Evolutionary conservation across 2,113 vertebrate species (phyloP), one percentile per base, ranked within the genome.

Genomic region (Megatriorchis doriae): DNA sequence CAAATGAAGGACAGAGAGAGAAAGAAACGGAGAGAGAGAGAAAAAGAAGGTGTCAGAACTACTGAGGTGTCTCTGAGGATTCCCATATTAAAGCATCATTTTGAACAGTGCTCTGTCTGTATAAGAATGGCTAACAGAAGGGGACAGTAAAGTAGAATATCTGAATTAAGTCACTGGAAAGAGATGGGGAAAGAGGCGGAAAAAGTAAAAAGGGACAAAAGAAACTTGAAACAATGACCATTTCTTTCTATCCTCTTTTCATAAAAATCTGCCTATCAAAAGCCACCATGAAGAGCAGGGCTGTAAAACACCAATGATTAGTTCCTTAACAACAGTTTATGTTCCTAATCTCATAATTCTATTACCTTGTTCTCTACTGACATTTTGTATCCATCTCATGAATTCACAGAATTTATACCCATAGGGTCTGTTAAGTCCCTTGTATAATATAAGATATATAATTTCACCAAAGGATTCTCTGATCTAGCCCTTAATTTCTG

Each of bases 311-410:
- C 5, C 22, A 42, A 10, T 58, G 3, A 36, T 38, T 43, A 50
- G 3, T 27, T 92, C 15, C 27, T 81, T 43, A 5, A 59, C 48
- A 65, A 88, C 6, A 17, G 17, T 65, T 59, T 59, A 34, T 43
- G 3, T n/a, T 81, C 14, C 12, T 47, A 38, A 45, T 50, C 11
- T 52, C 13, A 42, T 40, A 61, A 68, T 62, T 86, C 34, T 36
- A 11, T 72, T 45, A 34, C 6, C 0, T 6, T 73, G 9, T 52
- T 68, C 11, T 68, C 16, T 3, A 1, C 31, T 6, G 2, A 16
- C 11, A 36, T 62, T 81, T 61, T 89, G 5, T 40, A 67, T 40
- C 42, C 9, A 1, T 73, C 80, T 68, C 13, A 31, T 55, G 79
- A 45, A 71, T 71, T 20, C 56, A 36, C 32, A 16, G 3, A 59